Base-by-base conservation (phyloP, 2,888 invertebrate species). In the Cetonia aurata region DNA sequence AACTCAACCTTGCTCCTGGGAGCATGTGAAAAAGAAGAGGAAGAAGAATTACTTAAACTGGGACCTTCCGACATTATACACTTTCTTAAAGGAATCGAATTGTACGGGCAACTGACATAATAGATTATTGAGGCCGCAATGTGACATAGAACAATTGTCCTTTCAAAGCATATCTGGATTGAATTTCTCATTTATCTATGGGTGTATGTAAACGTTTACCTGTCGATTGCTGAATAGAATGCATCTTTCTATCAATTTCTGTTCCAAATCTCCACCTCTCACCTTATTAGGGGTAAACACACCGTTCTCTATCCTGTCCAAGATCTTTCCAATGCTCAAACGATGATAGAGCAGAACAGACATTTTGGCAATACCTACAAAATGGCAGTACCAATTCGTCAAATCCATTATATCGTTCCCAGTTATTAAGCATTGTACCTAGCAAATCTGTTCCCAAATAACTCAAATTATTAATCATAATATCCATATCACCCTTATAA, bases 371-470 rank as follows among this genome's bases (percentile, higher is more conserved):
- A 71, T 69, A 41, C 71, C 71, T 68, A 19, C 37, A 25, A 19
- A 59, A 59, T 25, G 1, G 37, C 37, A 31, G 25, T 66, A 31
- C 2, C 6, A 13, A 10, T 33, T 25, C 25, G 1, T 25, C 25
- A 25, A 25, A 25, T 25, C 25, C 4, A 25, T 25, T 25, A 25
- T 15, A 15, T 15, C 15, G 37, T 10, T 37, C 10, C n/a, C 33
- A n/a, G n/a, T n/a, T 53, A 53, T 9, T 15, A 17, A 25, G 13
- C n/a, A 53, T 53, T 53, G n/a, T n/a, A 71, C 71, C 71, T 33
- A 71, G 48, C 13, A 69, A 31, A 69, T 71, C 71, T 1, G 71
- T 71, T 17, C 71, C 71, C 15, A 68, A 19, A 56, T 71, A 71
- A 19, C 71, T 71, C 10, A 71, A 57, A 69, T 69, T 71, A 69